A percentile compares a stretch with the other conserved stretches of the same genome.
These are phyloP conservation scores for Leptinotarsa lineolata DNA, from an alignment of 1,140 invertebrate genomes.

Conservation along the genomic window DNA sequence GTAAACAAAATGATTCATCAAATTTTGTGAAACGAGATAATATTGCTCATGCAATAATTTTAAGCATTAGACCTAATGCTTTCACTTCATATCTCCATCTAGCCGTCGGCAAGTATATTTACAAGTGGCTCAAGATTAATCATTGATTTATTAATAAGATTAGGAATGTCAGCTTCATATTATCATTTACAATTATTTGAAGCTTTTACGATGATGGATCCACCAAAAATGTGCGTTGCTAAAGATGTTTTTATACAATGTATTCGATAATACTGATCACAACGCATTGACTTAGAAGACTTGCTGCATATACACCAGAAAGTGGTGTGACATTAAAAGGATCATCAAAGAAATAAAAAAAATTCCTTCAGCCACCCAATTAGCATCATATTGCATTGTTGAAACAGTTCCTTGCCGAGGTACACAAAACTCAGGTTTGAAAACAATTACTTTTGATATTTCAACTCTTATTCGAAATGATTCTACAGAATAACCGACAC, in stretches of 20 bases:
- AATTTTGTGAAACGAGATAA: not conserved
- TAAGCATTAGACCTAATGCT: not conserved
- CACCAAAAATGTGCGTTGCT: not conserved
- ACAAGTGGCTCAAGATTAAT: not conserved
- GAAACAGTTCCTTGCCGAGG: not conserved
- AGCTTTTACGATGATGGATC: not conserved
- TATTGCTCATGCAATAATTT: constrained; percentile 12
- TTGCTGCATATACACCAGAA: not conserved
- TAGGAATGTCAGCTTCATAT: constrained; percentile 18
- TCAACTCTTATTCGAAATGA: constrained; percentile 17
- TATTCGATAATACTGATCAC: constrained; percentile 12
- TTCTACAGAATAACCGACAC: not conserved
- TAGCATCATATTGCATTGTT: too few species aligned
- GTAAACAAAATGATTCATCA: not conserved
- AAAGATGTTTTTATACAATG: not conserved
- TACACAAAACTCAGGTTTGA: not conserved
- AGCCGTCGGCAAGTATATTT: constrained; percentile 1
- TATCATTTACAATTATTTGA: constrained; percentile 6
- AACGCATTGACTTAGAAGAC: not conserved
- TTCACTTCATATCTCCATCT: not conserved
- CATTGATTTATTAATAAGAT: not conserved
- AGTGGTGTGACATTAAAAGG: too few species aligned
- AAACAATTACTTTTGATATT: not conserved
- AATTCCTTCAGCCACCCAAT: too few species aligned
- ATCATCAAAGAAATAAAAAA: too few species aligned